A percentile compares a stretch with the other conserved stretches of the same genome.
These are phyloP conservation scores for Planococcus citri DNA, from an alignment of 1,140 invertebrate species.

Conservation along the genomic window DNA sequence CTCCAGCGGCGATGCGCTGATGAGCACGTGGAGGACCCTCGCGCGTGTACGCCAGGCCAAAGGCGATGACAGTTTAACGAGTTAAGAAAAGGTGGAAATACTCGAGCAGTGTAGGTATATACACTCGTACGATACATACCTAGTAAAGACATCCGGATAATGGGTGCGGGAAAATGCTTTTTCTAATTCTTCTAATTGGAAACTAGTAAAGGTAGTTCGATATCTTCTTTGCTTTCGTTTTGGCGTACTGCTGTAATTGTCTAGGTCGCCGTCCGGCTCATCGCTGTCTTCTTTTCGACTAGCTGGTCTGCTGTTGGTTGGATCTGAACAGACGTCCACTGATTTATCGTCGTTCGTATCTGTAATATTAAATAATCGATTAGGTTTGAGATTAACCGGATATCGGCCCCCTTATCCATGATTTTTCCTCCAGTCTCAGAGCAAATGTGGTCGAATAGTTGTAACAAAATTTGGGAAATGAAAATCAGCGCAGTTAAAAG, in stretches of 20 bases:
- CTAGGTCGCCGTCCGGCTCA: slow-evolving; percentile 38
- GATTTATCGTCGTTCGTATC: slow-evolving; percentile 15
- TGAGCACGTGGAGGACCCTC: background rate
- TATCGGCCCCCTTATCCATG: no score
- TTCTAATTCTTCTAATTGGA: slow-evolving; percentile 90
- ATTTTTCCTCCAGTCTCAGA: no score
- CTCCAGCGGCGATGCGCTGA: no score
- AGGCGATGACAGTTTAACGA: background rate
- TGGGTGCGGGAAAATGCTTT: slow-evolving; percentile 94
- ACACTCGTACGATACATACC: slow-evolving; percentile 55
- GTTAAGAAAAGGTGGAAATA: no score
- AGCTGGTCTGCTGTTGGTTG: slow-evolving; percentile 3
- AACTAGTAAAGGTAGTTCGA: slow-evolving; percentile 87
- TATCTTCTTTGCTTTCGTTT: slow-evolving; percentile 85
- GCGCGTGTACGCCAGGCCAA: no score
- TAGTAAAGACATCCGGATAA: slow-evolving; percentile 95
- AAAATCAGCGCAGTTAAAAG: no score
- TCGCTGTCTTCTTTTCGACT: slow-evolving; percentile 44
- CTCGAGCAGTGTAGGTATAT: no score
- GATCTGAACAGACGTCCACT: background rate
- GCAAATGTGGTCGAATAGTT: no score
- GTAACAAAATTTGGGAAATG: no score
- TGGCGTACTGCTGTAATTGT: slow-evolving; percentile 56
- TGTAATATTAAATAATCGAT: no score
- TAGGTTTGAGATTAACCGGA: no score